These are phyloP conservation scores for Pterostichus madidus DNA, from an alignment of 2,888 invertebrate species.

Conservation along the genomic window DNA sequence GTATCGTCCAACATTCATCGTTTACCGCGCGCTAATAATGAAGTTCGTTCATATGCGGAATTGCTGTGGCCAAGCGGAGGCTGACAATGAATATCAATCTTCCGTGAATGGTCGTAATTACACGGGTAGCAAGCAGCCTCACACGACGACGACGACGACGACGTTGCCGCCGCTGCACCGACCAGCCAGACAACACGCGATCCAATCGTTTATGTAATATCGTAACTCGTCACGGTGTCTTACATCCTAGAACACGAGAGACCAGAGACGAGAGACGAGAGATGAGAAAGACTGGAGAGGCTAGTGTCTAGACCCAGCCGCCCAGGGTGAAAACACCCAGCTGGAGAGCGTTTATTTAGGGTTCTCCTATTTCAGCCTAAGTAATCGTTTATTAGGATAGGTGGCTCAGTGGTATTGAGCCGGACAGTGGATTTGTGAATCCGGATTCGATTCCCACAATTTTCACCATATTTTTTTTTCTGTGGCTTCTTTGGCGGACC, in stretches of 20 bases:
- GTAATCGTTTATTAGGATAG: not conserved
- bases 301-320: too few relatives aligned
- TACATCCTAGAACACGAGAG: not conserved
- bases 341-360: too few relatives aligned
- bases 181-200: slow-evolving; percentile 41
- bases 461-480: too few relatives aligned
- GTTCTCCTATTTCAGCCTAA: too few relatives aligned
- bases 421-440: too few relatives aligned
- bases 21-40: slow-evolving; percentile 51
- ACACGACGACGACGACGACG: slow-evolving; percentile 38
- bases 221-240: slow-evolving; percentile 47
- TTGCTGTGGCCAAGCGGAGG: not conserved
- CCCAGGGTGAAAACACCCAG: too few relatives aligned
- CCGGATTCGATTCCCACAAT: too few relatives aligned
- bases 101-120: slow-evolving; percentile 63
- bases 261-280: too few relatives aligned
- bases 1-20: not conserved
- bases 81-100: slow-evolving; percentile 66
- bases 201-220: slow-evolving; percentile 60
- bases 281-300: too few relatives aligned
- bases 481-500: too few relatives aligned
- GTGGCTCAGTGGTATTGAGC: too few relatives aligned
- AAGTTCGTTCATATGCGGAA: slow-evolving; percentile 61
- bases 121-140: slow-evolving; percentile 17
- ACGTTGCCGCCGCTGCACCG: slow-evolving; percentile 2